These are phyloP conservation scores for Ormia ochracea DNA, from an alignment of 2,888 invertebrate genomes.

Conservation along the genomic window DNA sequence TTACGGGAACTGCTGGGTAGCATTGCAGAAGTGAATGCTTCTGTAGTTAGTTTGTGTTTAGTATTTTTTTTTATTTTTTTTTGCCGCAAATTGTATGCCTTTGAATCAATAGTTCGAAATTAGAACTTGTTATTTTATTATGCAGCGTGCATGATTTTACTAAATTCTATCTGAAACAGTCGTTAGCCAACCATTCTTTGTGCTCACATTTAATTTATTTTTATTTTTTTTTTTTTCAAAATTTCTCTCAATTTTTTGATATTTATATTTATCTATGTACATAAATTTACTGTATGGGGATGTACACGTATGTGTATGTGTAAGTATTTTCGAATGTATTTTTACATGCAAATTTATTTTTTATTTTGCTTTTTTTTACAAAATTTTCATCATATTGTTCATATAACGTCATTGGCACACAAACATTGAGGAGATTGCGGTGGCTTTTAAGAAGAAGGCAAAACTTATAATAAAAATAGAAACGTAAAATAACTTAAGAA, in stretches of 20 bases:
- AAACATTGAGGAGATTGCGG: too few species aligned
- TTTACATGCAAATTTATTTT: too few species aligned
- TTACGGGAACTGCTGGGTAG: too few species aligned
- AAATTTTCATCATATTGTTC: too few species aligned
- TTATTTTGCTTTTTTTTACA: too few species aligned
- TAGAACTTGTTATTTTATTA: constrained; percentile 49
- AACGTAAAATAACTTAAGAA: too few species aligned
- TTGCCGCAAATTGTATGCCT: constrained; percentile 49
- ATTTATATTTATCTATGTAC: constrained; percentile 26
- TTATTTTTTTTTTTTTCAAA: not conserved
- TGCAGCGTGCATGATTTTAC: constrained; percentile 36
- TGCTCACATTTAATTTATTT: constrained; percentile 3
- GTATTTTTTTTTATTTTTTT: too few species aligned
- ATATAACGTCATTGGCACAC: too few species aligned
- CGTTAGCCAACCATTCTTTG: constrained; percentile 40
- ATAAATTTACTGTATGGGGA: constrained; percentile 39
- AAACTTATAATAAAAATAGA: too few species aligned
- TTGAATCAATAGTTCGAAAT: constrained; percentile 55
- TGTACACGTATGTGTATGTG: too few species aligned
- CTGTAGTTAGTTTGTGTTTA: constrained; percentile 4
- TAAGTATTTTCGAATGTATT: not conserved
- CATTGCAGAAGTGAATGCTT: too few species aligned
- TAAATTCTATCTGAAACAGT: not conserved
- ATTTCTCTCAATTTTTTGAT: constrained; percentile 9
- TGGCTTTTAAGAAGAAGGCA: too few species aligned